Base-by-base conservation (phyloP, 2,797 vertebrate species). In the Tangara arthus region DNA sequence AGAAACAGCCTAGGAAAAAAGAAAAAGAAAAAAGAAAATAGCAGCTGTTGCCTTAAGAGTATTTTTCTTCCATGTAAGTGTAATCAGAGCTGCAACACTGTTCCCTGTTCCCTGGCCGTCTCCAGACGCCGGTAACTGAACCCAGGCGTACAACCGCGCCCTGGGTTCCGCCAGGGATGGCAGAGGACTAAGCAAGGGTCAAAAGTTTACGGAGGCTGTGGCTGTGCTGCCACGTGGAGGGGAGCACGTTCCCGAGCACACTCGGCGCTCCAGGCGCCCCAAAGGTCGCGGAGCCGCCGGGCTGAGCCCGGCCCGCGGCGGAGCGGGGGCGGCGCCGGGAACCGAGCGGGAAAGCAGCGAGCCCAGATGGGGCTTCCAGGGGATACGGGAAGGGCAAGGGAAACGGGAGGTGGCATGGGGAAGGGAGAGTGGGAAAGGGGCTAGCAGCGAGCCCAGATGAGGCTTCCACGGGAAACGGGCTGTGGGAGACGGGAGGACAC, bases 391-490 rank as follows among this genome's bases (percentile, higher is more conserved):
- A 18, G 41, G 17, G 41, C 8, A 42, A 42, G 75, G 20, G 26
- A 71, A 9, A 35, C 26, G 15, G 65, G 35, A 8, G 37, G 9
- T 14, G 42, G 42, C 41, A 42, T 42, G 2, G 8, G 47, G 16
- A 37, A 56, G 20, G 27, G 37, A 28, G 7, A 4, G 2, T 0
- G 57, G 10, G 0, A 11, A 17, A 27, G 30, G 47, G 24, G 24
- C 47, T 8, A 49, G 30, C 0, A 0, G 61, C 12, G 18, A 14
- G 2, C 42, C 5, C 8, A 0, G 12, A 11, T 0, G 3, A n/a
- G 27, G 8, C 24, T 44, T 1, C 39, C 1, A 11, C 4, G 26
- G 26, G 34, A 80, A 71, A 78, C 70, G 28, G n/a, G 52, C 18
- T 6, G 12, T 11, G 72, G 17, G 24, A 73, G 5, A 34, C 28